Conservation (phyloP, 1,140 invertebrate genomes). For the Cotesia chilonis region DNA sequence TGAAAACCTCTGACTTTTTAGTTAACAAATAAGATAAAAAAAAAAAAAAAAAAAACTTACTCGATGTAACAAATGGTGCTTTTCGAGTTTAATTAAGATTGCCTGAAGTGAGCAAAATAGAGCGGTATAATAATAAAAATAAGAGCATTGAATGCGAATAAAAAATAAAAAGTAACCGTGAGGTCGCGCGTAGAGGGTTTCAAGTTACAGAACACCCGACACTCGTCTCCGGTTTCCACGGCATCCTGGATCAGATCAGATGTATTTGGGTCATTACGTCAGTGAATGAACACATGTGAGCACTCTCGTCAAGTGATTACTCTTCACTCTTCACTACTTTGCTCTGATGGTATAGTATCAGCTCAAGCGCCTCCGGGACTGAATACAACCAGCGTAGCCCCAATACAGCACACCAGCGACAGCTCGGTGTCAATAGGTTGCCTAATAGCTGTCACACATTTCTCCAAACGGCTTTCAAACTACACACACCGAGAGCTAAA, state of each 20-base stretch:
- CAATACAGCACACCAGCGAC: constrained; percentile 6
- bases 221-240: constrained; percentile 19
- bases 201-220: constrained; percentile 21
- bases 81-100: no score
- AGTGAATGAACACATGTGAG: not conserved
- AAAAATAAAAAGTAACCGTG: no score
- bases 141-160: not conserved
- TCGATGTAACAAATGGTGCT: no score
- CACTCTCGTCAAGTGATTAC: constrained; percentile 33
- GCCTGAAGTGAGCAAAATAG: no score
- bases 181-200: constrained; percentile 16
- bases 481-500: no score
- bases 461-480: constrained; percentile 1
- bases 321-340: constrained; percentile 12
- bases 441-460: constrained; percentile 15
- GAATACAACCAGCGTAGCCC: no score
- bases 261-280: constrained; percentile 21
- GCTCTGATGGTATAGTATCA: not conserved
- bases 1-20: no score
- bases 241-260: not conserved
- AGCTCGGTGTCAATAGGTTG: constrained; percentile 13
- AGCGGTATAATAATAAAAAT: no score
- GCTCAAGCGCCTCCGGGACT: constrained; percentile 5
- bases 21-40: no score
- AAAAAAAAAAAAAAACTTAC: no score